phyloP scores from a whole-genome alignment of 2,797 vertebrate genomes.

The Lateolabrax maculatus region DNA sequence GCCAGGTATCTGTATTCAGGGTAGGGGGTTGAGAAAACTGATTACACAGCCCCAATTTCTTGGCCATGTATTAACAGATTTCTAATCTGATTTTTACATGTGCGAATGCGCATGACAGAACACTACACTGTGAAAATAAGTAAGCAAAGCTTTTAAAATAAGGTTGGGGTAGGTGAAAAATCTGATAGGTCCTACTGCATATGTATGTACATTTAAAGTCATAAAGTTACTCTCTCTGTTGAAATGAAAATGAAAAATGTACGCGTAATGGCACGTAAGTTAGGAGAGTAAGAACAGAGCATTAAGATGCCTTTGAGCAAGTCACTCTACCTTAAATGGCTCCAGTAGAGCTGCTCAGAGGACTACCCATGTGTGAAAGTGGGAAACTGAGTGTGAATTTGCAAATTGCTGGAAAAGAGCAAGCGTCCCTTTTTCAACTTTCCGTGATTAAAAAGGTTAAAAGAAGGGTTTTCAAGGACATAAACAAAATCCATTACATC shows the following conservation, averaged over 20 bases:
- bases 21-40: neutral
- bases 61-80: neutral
- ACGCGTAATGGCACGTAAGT: neutral
- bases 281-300: constrained; percentile 1
- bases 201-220: neutral
- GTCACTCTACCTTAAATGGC: constrained; percentile 3
- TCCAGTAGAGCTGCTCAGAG: constrained; percentile 29
- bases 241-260: too few relatives aligned
- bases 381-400: constrained; percentile 13
- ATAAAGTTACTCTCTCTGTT: rapidly evolving
- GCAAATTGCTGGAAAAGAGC: constrained; percentile 31
- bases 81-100: constrained; percentile 1
- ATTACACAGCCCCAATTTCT: constrained; percentile 12
- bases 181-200: neutral
- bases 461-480: constrained; percentile 23
- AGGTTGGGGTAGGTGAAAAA: neutral
- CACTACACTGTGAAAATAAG: neutral
- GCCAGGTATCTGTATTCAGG: neutral
- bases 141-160: neutral
- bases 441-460: constrained; percentile 16
- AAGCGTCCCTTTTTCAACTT: constrained; percentile 5
- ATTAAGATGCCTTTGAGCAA: neutral
- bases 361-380: constrained; percentile 24
- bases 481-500: constrained; percentile 31
- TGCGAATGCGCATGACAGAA: neutral